phyloP scores from a whole-genome alignment of 2,113 vertebrate genomes.

The Chaetodon trifascialis region DNA sequence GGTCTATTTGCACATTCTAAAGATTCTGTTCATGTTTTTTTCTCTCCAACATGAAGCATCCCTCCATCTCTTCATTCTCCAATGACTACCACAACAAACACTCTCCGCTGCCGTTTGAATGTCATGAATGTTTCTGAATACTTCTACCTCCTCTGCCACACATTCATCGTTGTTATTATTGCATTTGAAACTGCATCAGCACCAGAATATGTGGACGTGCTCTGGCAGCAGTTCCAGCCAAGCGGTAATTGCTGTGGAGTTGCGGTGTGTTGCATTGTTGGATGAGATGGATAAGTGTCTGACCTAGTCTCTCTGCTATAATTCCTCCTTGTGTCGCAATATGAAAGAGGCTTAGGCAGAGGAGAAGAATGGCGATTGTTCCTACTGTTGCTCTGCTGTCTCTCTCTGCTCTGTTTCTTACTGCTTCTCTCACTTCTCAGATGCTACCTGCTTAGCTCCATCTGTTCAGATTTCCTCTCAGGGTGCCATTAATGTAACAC shows the following conservation, averaged over 20 bases:
- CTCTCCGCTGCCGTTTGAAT: not conserved
- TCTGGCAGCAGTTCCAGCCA: slow-evolving; percentile 56
- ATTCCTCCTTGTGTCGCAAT: slow-evolving; percentile 67
- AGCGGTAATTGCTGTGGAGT: slow-evolving; percentile 74
- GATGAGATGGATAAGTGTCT: slow-evolving; percentile 72
- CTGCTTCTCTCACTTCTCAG: slow-evolving; percentile 4
- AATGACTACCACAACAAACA: not conserved
- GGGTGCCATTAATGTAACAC: slow-evolving; percentile 9
- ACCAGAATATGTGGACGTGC: slow-evolving; percentile 43
- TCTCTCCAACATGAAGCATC: not conserved
- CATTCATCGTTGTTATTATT: slow-evolving; percentile 2
- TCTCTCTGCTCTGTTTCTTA: slow-evolving; percentile 23
- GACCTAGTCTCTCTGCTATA: slow-evolving; percentile 62
- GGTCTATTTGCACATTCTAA: not conserved
- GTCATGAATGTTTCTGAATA: not conserved
- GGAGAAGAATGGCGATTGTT: slow-evolving; percentile 70
- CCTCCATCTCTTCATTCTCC: not conserved
- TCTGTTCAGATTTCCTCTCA: not conserved
- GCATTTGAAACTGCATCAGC: slow-evolving; percentile 24
- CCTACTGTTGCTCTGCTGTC: slow-evolving; percentile 46
- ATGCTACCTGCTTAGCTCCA: slow-evolving; percentile 25
- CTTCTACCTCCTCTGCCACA: not conserved
- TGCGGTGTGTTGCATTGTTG: slow-evolving; percentile 65
- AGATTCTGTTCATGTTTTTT: not conserved
- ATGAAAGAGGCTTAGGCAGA: slow-evolving; percentile 71